Base-by-base conservation (phyloP, 2,797 vertebrate genomes). In the Falco columbarius region DNA sequence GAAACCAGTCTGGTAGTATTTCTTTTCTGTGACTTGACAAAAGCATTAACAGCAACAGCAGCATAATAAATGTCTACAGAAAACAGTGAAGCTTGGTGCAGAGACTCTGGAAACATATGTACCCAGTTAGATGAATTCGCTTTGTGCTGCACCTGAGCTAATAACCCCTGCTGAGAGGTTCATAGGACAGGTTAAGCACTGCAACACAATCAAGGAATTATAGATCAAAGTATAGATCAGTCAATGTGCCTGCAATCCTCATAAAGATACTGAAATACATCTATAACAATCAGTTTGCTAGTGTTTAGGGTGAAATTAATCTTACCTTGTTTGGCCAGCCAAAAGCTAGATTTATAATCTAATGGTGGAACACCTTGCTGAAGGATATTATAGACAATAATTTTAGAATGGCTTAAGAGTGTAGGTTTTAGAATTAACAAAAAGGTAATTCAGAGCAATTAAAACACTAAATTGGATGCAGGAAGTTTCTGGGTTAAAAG, bases 81-180 rank as follows among this genome's bases (percentile, higher is more conserved):
- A 90, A 89, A 63, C n/a, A 56, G 63, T 23, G 36, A 74, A 90
- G 26, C 29, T 92, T 70, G 44, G 13, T 87, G 44, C 87, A 73
- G 44, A 34, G 58, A n/a, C 47, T 27, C 62, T 79, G 65, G 42
- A 92, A 92, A 82, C 34, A 72, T 27, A 65, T 44, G 51, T 55
- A 81, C 24, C 46, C 47, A 32, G 46, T 58, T 62, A 91, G 34
- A 81, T 20, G 20, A 85, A 92, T 77, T 86, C 1, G 0, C 52
- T 91, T 86, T 83, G 56, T 81, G 85, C 68, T 86, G 47, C 71
- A 93, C 67, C 81, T 92, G 67, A 91, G 58, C 49, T 88, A 86
- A 86, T 86, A 74, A 74, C 24, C 44, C 47, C 44, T 86, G 58
- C 75, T 81, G 74, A 63, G 83, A 62, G 51, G 74, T 73, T 90